A percentile compares a stretch with the other conserved stretches of the same genome.
These are phyloP conservation scores for Drosophila pseudoananassae DNA, from an alignment of 1,140 invertebrate genomes.

Conservation along the genomic window DNA sequence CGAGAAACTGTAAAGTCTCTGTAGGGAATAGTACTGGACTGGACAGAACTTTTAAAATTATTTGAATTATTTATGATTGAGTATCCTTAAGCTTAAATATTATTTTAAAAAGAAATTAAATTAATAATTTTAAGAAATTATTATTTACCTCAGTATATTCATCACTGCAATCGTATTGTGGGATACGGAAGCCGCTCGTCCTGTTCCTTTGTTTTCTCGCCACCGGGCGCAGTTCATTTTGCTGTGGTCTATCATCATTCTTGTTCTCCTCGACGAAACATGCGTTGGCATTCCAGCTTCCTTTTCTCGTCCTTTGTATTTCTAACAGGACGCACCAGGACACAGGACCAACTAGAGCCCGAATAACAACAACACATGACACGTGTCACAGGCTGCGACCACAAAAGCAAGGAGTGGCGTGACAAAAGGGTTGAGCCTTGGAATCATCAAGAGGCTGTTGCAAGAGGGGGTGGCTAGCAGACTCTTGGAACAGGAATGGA, in stretches of 20 bases:
- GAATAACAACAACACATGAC: constrained; percentile 64
- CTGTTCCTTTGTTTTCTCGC: constrained; percentile 54
- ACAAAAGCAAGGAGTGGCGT: constrained; percentile 13
- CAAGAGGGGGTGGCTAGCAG: not conserved
- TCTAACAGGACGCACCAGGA: constrained; percentile 28
- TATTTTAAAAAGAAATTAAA: too few species aligned
- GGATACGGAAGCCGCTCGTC: constrained; percentile 27
- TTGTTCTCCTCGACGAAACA: constrained; percentile 47
- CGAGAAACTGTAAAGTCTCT: constrained; percentile 15
- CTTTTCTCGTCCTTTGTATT: constrained; percentile 23
- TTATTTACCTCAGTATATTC: not conserved
- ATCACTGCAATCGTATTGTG: constrained; percentile 40
- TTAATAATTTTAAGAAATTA: not conserved
- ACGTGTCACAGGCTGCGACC: constrained; percentile 62
- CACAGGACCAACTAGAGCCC: constrained; percentile 40
- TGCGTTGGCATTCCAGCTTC: constrained; percentile 62
- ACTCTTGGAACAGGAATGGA: not conserved
- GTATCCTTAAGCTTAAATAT: not conserved
- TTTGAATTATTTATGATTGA: too few species aligned
- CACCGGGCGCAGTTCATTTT: constrained; percentile 66
- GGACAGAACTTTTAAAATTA: too few species aligned
- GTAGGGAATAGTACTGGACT: not conserved
- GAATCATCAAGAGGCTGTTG: not conserved
- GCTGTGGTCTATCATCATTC: constrained; percentile 48
- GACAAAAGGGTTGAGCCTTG: constrained; percentile 33